A percentile compares a stretch with the other conserved stretches of the same genome.
These are phyloP conservation scores for Tethea ocularis DNA, from an alignment of 2,888 invertebrate genomes.

Conservation along the genomic window DNA sequence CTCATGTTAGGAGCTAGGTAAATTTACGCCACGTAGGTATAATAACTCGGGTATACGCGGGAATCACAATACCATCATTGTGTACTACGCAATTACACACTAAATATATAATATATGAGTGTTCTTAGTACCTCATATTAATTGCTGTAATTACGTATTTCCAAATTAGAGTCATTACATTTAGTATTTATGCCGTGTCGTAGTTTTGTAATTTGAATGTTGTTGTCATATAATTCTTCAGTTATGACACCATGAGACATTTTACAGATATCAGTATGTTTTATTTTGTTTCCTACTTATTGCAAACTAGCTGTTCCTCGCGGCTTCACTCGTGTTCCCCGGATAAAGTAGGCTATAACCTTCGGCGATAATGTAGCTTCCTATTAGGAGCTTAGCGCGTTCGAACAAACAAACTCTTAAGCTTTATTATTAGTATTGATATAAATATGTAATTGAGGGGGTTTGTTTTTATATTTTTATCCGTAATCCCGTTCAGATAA, in stretches of 20 bases:
- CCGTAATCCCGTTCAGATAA: no score
- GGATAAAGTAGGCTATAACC: no score
- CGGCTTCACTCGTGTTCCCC: no score
- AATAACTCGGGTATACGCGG: conserved; percentile 23
- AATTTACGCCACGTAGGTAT: conserved; percentile 29
- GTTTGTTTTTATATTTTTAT: no score
- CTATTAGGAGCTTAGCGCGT: no score
- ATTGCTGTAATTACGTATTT: neutral
- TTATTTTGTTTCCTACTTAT: no score
- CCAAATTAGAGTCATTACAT: neutral
- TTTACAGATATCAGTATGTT: neutral
- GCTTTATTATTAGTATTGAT: no score
- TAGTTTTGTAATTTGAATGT: neutral
- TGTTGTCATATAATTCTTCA: neutral
- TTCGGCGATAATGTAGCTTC: no score
- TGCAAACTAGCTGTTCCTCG: no score
- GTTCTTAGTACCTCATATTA: neutral
- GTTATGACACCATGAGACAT: neutral
- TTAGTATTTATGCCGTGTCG: neutral
- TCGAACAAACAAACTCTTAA: no score
- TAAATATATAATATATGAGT: neutral
- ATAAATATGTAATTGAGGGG: no score
- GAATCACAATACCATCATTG: conserved; percentile 14
- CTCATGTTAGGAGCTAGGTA: conserved; percentile 19
- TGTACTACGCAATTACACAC: conserved; percentile 19